Conservation (phyloP, 30 jellyfish, hydroid and myxozoan genomes). For the Aurelia coerulea region DNA sequence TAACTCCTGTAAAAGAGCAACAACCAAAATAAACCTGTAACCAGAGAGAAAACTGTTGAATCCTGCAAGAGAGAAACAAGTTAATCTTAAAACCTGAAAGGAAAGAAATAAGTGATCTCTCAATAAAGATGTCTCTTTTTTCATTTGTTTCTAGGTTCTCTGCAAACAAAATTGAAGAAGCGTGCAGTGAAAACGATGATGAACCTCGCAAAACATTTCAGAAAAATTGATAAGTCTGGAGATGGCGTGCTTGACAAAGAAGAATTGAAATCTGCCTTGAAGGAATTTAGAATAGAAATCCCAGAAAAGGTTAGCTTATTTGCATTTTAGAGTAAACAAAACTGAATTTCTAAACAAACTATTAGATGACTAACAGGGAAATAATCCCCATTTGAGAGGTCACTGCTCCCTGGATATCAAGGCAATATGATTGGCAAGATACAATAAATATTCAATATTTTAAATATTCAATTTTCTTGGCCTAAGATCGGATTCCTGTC, state of each 20-base stretch:
- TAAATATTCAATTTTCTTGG: no score
- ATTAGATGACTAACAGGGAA: background rate
- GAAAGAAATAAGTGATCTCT: no score
- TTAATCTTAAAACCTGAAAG: no score
- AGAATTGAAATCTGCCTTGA: slow-evolving; percentile 72
- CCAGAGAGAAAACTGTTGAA: no score
- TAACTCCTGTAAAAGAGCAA: no score
- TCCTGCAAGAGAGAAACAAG: no score
- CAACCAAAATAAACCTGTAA: no score
- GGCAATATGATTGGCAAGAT: no score
- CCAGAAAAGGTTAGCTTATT: slow-evolving; percentile 59
- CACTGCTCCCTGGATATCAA: no score
- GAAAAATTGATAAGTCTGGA: slow-evolving; percentile 66
- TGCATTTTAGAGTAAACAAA: background rate
- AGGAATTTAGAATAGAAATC: slow-evolving; percentile 65
- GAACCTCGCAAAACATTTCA: slow-evolving; percentile 68
- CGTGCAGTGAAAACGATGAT: slow-evolving; percentile 82
- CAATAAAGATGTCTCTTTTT: background rate
- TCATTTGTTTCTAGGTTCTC: slow-evolving; percentile 22
- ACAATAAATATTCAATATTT: no score
- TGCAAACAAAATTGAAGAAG: slow-evolving; percentile 61
- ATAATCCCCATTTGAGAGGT: background rate
- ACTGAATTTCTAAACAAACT: background rate
- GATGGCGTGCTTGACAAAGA: slow-evolving; percentile 71
- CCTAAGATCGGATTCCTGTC: no score